Evolutionary conservation across 2,888 invertebrate species (phyloP), one percentile per base, ranked within the genome.

Genomic region (Malthinus seriepunctatus): DNA sequence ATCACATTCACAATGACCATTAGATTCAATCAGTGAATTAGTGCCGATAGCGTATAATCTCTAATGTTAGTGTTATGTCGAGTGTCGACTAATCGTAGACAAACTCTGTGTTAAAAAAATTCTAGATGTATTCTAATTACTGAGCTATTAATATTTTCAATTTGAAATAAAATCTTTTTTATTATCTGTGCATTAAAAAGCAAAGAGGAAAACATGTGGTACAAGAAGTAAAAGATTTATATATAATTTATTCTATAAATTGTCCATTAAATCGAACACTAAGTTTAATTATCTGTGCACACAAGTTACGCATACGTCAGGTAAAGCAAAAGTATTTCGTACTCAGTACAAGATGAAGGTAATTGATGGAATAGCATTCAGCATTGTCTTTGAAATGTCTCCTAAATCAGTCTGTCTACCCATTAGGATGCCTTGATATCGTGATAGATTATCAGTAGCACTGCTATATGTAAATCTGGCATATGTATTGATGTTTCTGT

Each of bases 381-480:
- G 68, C 71, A 69, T 69, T 71, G 72, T 72, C 72, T 70, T 68
- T 60, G 63, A 63, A 67, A 63, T 58, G 71, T 69, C 69, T 66
- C 71, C 70, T 73, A 73, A 74, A 74, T 74, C 73, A 71, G 69
- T 71, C 72, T 54, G 48, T 52, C 64, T 62, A 66, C 69, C 71
- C 68, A 71, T 73, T 69, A 71, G 71, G 73, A 72, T 70, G 71
- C 69, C 70, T 15, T 9, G 72, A 73, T 72, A 70, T 70, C 69
- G 68, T 73, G 73, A 74, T 73, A 72, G 73, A 74, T 73, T 74
- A 74, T 73, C 73, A 67, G 65, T 55, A 63, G 57, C 59, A 62
- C 63, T 68, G 68, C 68, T 67, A 69, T 73, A 74, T 73, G 73
- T 73, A 74, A 74, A 74, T 74, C 69, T 67, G 67, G 66, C 69